Conservation (phyloP, 2,888 invertebrate species). For the Torymus auratus region DNA sequence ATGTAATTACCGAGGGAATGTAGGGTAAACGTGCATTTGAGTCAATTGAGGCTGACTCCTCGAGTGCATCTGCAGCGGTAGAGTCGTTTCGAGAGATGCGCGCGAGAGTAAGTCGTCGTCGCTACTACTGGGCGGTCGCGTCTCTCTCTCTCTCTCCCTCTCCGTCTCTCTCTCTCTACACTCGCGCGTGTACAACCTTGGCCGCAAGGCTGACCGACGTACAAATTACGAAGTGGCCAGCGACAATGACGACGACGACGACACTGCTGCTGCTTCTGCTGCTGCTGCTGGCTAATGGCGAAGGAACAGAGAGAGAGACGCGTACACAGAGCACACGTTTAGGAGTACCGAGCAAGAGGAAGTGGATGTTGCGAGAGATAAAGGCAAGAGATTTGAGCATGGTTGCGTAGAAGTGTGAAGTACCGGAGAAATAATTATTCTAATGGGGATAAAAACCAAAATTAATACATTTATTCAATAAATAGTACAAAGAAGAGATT, state of each 20-base stretch:
- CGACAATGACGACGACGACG: not conserved
- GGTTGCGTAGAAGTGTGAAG: not conserved
- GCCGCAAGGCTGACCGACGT: constrained; percentile 65
- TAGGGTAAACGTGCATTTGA: constrained; percentile 75
- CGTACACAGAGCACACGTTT: not conserved
- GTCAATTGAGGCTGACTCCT: constrained; percentile 70
- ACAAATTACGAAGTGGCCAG: constrained; percentile 39
- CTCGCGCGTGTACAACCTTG: constrained; percentile 64
- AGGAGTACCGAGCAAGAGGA: not conserved
- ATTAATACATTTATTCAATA: too few relatives aligned
- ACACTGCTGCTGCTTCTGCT: too few relatives aligned
- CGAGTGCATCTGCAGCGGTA: constrained; percentile 57
- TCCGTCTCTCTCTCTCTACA: too few relatives aligned
- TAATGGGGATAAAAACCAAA: too few relatives aligned
- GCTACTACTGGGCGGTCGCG: too few relatives aligned
- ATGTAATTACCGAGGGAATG: constrained; percentile 72
- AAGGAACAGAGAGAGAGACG: not conserved
- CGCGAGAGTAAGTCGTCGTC: constrained; percentile 32
- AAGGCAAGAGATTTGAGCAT: not conserved
- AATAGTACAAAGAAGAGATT: too few relatives aligned
- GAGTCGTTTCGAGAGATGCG: constrained; percentile 22
- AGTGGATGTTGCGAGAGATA: not conserved
- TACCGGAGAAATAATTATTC: too few relatives aligned
- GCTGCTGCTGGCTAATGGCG: too few relatives aligned
- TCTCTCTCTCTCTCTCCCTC: too few relatives aligned